Evolutionary conservation across 2,113 vertebrate genomes (phyloP).

Genomic region (Dicaeum eximium): DNA sequence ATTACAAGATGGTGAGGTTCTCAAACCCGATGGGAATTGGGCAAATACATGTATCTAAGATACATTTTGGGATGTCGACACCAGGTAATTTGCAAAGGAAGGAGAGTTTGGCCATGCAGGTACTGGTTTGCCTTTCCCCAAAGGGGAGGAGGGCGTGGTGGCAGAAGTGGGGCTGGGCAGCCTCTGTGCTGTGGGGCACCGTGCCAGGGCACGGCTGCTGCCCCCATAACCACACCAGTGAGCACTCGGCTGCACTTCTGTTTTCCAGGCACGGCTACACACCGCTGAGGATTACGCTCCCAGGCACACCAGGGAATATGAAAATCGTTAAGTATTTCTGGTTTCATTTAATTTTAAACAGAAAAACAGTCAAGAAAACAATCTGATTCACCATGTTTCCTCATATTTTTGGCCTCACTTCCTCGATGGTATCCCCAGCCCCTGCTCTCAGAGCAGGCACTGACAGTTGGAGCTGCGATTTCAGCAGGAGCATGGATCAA

Average conservation of each 20-base stretch:
- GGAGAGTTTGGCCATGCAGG: not conserved
- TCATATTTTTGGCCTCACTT: not conserved
- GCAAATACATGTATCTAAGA: not conserved
- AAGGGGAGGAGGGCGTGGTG: rapidly evolving
- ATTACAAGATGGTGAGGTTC: not conserved
- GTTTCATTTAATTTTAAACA: conserved; percentile 38
- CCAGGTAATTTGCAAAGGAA: not conserved
- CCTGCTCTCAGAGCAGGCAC: not conserved
- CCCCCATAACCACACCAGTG: not conserved
- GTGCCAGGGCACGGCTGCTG: not conserved
- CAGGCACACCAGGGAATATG: not conserved
- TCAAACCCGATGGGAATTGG: rapidly evolving
- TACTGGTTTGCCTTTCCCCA: not conserved
- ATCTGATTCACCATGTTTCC: not conserved
- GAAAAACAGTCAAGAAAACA: not conserved
- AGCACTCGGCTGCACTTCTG: not conserved
- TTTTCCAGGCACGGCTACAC: not conserved
- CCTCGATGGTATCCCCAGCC: not conserved
- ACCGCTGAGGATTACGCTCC: not conserved
- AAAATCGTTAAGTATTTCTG: not conserved
- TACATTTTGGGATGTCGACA: rapidly evolving
- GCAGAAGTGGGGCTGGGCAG: rapidly evolving
- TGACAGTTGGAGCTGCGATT: not conserved
- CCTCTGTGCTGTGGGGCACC: rapidly evolving
- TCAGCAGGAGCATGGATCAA: not conserved